Base-by-base conservation (phyloP, 2,797 vertebrate species). In the Ceyx erithaca region DNA sequence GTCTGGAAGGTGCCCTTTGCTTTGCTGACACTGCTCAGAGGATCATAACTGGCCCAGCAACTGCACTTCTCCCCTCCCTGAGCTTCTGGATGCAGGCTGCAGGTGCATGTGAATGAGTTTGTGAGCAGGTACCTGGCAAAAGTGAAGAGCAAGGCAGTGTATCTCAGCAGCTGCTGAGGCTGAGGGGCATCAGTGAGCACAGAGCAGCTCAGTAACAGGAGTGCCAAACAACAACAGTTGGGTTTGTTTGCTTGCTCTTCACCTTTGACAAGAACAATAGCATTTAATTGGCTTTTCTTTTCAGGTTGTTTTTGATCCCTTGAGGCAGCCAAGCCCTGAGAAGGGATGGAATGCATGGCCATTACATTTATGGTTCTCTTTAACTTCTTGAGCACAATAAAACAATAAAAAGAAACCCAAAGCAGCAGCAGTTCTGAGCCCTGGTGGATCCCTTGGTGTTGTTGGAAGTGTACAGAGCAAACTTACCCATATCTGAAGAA, bases 401-500 rank as follows among this genome's bases (percentile, higher is more conserved):
- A 12, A 5, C 4, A 22, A 43, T 28, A 22, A 49, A 48, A 18
- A 19, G 18, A 37, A 25, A 16, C 10, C 18, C 33, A 43, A 58
- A 19, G 14, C 46, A 70, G 25, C 41, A 75, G 21, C 55, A 7
- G 30, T 23, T 66, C 18, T 21, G 35, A 81, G 16, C 62, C 43
- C 51, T 8, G 48, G 25, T 49, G 14, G 5, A 58, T n/a, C 26
- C 19, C 16, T 10, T 6, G 15, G 5, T 23, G 25, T 17, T 10
- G 64, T 64, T 49, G 19, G 8, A 33, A 54, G 18, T 6, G 63
- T 26, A 8, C 0, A 21, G 26, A 23, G 31, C 3, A 59, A 33
- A 97, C 98, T 98, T 90, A 99, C 99, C 99, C 98, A 0, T 98
- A 98, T 87, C 98, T 98, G 94, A 99, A 99, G 97, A 98, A 98